Base-by-base conservation (phyloP, 1,140 invertebrate species). In the Bombus consobrinus region DNA sequence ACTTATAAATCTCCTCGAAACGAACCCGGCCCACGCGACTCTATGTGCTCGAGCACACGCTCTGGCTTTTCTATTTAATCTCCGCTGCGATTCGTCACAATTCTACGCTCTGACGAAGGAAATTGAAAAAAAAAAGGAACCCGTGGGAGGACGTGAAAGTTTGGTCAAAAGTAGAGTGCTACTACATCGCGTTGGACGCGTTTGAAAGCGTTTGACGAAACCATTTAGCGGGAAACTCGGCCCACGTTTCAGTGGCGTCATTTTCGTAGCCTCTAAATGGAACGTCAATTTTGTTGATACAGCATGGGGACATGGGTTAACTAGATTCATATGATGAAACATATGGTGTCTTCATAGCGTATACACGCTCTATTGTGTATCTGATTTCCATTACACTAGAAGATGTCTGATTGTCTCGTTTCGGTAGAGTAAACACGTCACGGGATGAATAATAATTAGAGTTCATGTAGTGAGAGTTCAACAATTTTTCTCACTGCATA, bases 1-100 rank as follows among this genome's bases (percentile, higher is more conserved):
- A 85, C 69, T 72, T 64, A 71, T 74, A 74, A 85, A 81, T 81
- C 77, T 81, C 22, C 25, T 47, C 53, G 75, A 59, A 68, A 71
- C 66, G 75, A 62, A 43, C 15, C n/a, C 76, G 15, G 53, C 68
- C 53, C 68, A 84, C 75, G 64, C 74, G 47, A 32, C 47, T 41
- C 34, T 57, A 41, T 53, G 47, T 34, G 34, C 37, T 37, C 32
- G 32, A 22, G 34, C 41, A 22, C 57, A 25, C 32, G 57, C n/a
- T 41, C 59, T 37, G 39, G 9, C 4, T 73, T 83, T 83, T 47
- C 34, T 41, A n/a, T 75, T 77, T 39, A 34, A 53, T 41, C 47
- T 57, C 25, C 34, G 32, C 3, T 3, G 10, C 68, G 57, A 84
- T 84, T 83, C 73, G 81, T 83, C 81, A 68, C 57, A 47, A 66